phyloP scores from a whole-genome alignment of 37 sponge, comb jelly and placozoan species.

The Diacarnus erythraeanus region DNA sequence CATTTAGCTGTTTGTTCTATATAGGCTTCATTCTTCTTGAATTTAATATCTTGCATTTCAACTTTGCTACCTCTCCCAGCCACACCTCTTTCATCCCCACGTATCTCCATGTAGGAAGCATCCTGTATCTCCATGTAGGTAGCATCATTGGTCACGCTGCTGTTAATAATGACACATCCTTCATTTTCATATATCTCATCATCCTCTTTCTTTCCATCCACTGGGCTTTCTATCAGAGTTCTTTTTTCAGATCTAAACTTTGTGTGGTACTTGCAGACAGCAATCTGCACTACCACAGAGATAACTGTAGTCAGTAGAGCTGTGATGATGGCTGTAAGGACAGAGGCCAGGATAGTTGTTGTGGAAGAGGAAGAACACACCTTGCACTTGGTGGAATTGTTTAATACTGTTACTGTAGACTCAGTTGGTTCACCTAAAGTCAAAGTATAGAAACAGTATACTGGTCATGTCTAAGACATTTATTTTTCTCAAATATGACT shows the following conservation, averaged over 20 bases:
- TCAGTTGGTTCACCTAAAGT: too few species aligned
- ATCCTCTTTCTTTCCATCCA: too few species aligned
- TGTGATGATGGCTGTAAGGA: not conserved
- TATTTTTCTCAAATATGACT: too few species aligned
- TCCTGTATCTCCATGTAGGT: not conserved
- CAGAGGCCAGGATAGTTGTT: not conserved
- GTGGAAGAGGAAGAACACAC: not conserved
- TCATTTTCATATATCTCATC: too few species aligned
- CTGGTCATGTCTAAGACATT: too few species aligned
- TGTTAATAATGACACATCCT: too few species aligned
- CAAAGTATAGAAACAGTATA: too few species aligned
- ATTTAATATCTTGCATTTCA: not conserved
- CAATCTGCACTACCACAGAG: not conserved
- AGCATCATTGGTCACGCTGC: too few species aligned
- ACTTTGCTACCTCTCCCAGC: not conserved
- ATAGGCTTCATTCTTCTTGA: not conserved
- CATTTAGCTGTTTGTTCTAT: too few species aligned
- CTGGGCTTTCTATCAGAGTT: not conserved
- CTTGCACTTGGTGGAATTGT: too few species aligned
- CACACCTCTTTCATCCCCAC: not conserved
- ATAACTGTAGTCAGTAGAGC: not conserved
- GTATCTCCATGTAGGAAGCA: not conserved
- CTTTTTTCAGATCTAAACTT: not conserved
- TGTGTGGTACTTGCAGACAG: not conserved
- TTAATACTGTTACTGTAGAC: too few species aligned